Conservation (phyloP, 1,140 invertebrate genomes). For the Odontomachus brunneus region DNA sequence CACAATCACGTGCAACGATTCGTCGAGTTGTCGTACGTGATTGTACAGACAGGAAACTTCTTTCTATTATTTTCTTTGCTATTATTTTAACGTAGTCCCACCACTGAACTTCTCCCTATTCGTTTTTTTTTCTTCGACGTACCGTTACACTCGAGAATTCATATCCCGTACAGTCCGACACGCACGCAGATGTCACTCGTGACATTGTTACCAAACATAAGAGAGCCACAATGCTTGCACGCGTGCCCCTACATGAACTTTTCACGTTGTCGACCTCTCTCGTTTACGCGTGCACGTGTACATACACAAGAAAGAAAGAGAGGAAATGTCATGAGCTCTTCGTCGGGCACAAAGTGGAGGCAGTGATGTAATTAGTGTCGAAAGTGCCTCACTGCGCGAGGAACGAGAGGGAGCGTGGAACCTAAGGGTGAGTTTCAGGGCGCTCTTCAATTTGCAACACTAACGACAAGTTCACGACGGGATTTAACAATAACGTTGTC, state of each 20-base stretch:
- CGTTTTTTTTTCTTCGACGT: no score
- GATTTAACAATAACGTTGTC: no score
- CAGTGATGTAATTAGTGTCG: constrained; percentile 2
- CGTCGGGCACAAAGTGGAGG: neutral
- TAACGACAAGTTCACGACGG: no score
- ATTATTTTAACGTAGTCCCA: no score
- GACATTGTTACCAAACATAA: constrained; percentile 7
- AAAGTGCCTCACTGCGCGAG: neutral
- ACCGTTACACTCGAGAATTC: constrained; percentile 7
- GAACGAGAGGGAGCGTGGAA: neutral
- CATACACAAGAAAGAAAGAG: neutral
- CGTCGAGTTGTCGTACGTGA: no score
- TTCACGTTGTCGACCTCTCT: neutral
- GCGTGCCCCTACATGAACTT: constrained; percentile 10
- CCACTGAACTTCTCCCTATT: neutral
- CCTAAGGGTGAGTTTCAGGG: neutral
- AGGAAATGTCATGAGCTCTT: neutral
- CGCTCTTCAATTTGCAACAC: neutral
- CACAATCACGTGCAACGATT: no score
- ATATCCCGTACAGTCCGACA: constrained; percentile 7
- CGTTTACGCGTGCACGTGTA: constrained; percentile 14
- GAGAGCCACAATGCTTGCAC: constrained; percentile 23
- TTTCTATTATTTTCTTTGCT: no score
- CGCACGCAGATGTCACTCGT: constrained; percentile 9
- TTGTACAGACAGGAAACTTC: no score